Evolutionary conservation across 2,113 vertebrate genomes (phyloP).

Genomic region (Irena cyanogastra): DNA sequence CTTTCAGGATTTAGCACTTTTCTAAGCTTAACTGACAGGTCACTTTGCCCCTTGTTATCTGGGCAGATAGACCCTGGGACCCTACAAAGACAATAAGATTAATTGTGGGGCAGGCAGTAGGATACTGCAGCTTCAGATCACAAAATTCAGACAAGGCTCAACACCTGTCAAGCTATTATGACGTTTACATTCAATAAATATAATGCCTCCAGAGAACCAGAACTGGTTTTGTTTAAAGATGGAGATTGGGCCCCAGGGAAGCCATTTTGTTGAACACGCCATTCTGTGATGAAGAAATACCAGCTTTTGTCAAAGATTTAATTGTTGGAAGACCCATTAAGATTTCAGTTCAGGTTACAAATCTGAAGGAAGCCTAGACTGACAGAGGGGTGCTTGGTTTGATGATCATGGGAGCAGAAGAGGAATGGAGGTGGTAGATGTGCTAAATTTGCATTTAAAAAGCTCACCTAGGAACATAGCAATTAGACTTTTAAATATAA

Average conservation of each 20-base stretch:
- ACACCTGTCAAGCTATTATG: slow-evolving; percentile 55
- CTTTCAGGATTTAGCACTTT: slow-evolving; percentile 49
- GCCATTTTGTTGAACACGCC: slow-evolving; percentile 24
- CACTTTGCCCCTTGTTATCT: slow-evolving; percentile 61
- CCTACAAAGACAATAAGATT: slow-evolving; percentile 22
- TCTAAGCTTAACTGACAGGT: slow-evolving; percentile 50
- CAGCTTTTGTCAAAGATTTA: slow-evolving; percentile 50
- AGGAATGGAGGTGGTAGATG: slow-evolving; percentile 44
- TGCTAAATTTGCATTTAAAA: slow-evolving; percentile 62
- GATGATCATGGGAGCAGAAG: slow-evolving; percentile 49
- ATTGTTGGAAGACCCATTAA: slow-evolving; percentile 50
- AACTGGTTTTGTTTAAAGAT: slow-evolving; percentile 59
- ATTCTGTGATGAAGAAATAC: slow-evolving; percentile 45
- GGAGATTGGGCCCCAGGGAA: slow-evolving; percentile 48
- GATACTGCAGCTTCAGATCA: slow-evolving; percentile 15
- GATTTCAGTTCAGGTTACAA: slow-evolving; percentile 54
- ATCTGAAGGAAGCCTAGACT: slow-evolving; percentile 45
- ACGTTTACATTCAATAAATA: slow-evolving; percentile 47
- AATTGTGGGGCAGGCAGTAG: slow-evolving; percentile 27
- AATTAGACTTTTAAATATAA: slow-evolving; percentile 65
- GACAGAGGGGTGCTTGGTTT: slow-evolving; percentile 49
- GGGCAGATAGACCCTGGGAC: slow-evolving; percentile 35
- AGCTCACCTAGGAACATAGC: slow-evolving; percentile 56
- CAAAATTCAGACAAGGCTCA: slow-evolving; percentile 26
- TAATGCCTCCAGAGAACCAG: slow-evolving; percentile 48